Evolutionary conservation across 2,888 invertebrate species (phyloP), one percentile per base, ranked within the genome.

Genomic region (Sycophila texana): DNA sequence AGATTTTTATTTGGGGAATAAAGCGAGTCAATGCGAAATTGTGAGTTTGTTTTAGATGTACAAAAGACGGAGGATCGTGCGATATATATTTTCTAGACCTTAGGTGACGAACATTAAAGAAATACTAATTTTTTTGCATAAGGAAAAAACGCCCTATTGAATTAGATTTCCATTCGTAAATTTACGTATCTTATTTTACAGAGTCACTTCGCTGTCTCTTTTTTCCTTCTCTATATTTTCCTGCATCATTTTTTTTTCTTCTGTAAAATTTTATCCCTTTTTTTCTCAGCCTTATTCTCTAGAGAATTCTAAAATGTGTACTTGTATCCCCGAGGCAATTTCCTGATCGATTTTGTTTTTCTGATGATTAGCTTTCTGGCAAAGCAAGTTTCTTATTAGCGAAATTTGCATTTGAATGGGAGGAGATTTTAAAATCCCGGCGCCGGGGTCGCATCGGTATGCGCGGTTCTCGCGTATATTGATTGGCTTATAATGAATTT

Each of bases 341-440:
- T 63, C 63, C 39, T 5, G 53, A 14, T 14, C 63, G 39, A 63
- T 63, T 39, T 47, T 47, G 39, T 63, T 47, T 30, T 63, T 63
- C n/a, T 39, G 63, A 63, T 63, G 63, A 63, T 63, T 63, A 63
- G 63, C 47, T 63, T 47, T 63, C 63, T 39, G 39, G 39, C n/a
- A 53, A 53, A 14, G 53, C 53, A n/a, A 53, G 53, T 16, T 30
- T 60, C 51, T 75, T 70, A 76, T 76, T 70, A 61, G 22, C 47
- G 16, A 61, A 70, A 76, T 76, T 70, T 76, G 60, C 76, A 76
- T 76, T 18, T 55, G 55, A 76, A 76, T 68, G 18, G 16, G 51
- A 18, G 5, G 30, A 49, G 55, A 63, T 70, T 55, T 70, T 75
- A 67, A 67, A 58, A 58, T 65, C 53, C 0, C 53, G 30, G n/a